These are phyloP conservation scores for Champsocephalus gunnari DNA, from an alignment of 2,797 vertebrate genomes.

Conservation along the genomic window DNA sequence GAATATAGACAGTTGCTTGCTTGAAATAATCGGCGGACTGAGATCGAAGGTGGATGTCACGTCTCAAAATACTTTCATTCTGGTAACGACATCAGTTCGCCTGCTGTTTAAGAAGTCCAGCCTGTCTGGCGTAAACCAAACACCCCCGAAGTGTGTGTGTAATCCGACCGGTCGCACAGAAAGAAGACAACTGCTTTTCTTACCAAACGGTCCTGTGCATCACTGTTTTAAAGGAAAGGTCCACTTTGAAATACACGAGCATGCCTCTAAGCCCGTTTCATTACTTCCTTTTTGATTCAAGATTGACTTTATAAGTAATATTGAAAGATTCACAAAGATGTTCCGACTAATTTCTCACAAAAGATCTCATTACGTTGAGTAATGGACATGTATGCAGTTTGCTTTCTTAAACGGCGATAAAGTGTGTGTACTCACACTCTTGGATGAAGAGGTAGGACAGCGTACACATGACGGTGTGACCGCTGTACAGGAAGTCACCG, in stretches of 20 bases:
- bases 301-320: no score
- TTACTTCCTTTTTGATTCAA: not conserved
- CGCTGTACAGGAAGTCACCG: slow-evolving; percentile 96
- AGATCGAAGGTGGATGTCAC: not conserved
- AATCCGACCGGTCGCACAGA: slow-evolving; percentile 8
- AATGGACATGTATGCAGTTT: no score
- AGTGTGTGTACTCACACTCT: slow-evolving; percentile 89
- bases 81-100: slow-evolving; percentile 4
- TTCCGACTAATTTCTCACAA: no score
- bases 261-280: not conserved
- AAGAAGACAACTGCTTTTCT: not conserved
- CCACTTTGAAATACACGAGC: slow-evolving; percentile 16
- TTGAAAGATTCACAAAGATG: no score
- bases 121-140: slow-evolving; percentile 25
- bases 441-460: slow-evolving; percentile 95
- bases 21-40: slow-evolving; percentile 56
- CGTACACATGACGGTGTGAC: slow-evolving; percentile 93
- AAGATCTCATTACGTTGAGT: not conserved
- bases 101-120: slow-evolving; percentile 18
- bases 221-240: slow-evolving; percentile 35
- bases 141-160: not conserved
- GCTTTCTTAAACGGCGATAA: not conserved
- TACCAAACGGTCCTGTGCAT: slow-evolving; percentile 19
- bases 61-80: slow-evolving; percentile 32
- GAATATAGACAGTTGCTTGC: slow-evolving; percentile 70